Percentiles rank a stretch among this genome's conserved stretches.
Evolutionary conservation across 2,888 invertebrate species (phyloP).

Genomic region (Melieria omissa): DNA sequence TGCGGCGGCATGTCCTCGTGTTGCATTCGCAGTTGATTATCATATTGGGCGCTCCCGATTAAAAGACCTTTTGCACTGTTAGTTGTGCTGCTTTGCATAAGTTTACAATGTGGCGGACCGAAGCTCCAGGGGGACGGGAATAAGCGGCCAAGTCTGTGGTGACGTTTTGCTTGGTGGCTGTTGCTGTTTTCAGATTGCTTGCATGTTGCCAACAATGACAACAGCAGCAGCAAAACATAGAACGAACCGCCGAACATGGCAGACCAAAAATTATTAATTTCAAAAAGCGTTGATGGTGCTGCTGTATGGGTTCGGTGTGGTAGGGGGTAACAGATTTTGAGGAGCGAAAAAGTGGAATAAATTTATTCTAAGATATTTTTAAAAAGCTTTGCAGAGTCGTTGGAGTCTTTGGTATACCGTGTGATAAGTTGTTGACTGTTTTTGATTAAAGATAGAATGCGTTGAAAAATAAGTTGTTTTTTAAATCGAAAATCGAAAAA

Average conservation of each 20-base stretch:
- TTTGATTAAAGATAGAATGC: no score
- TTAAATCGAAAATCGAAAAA: no score
- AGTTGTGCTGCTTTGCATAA: no score
- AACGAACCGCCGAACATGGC: slow-evolving; percentile 30
- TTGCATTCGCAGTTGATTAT: slow-evolving; percentile 38
- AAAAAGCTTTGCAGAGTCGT: no score
- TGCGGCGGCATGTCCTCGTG: slow-evolving; percentile 9
- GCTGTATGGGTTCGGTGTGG: slow-evolving; percentile 40
- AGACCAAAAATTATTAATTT: slow-evolving; percentile 48
- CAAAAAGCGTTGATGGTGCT: slow-evolving; percentile 36
- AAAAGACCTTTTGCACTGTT: slow-evolving; percentile 35
- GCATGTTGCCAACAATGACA: slow-evolving; percentile 26
- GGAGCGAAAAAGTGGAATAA: no score
- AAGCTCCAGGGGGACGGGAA: no score
- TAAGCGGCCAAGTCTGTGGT: no score
- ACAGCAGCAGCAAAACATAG: slow-evolving; percentile 30
- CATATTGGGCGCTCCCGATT: slow-evolving; percentile 44
- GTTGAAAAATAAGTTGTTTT: no score
- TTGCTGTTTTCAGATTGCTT: slow-evolving; percentile 32
- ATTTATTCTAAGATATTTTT: no score
- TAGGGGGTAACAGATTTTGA: slow-evolving; percentile 56
- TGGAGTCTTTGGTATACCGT: no score
- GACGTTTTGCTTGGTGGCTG: slow-evolving; percentile 17
- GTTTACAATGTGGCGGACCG: no score
- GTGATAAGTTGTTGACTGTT: no score